Base-by-base conservation (phyloP, 2,888 invertebrate genomes). In the Keiferia lycopersicella region DNA sequence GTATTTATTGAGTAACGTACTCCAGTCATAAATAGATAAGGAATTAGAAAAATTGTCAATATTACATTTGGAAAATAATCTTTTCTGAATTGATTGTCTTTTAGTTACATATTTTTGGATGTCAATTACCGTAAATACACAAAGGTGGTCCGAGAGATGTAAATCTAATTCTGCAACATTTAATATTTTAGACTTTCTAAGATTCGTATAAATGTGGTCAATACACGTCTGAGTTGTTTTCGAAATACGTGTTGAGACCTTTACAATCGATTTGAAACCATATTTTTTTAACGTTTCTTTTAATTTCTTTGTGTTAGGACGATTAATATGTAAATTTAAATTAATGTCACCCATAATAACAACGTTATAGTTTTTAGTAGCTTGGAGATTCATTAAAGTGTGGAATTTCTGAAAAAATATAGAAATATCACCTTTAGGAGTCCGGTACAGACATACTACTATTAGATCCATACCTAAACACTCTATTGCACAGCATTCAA, bases 181-280 rank as follows among this genome's bases (percentile, higher is more conserved):
- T 41, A 41, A 41, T 14, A 41, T 12, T 41, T 41, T 41, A 14
- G 41, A 41, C 3, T 41, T 41, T 14, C 3, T 41, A 41, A 41
- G 12, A 41, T 63, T 63, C 1, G 38, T 50, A 12, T 63, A 63
- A 12, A 34, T 12, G n/a, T 63, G 63, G 20, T 63, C 63, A 1
- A 63, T 18, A n/a, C 30, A 59, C 48, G 63, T 59, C n/a, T 30
- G 18, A 12, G 22, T 18, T 1, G 51, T 60, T 14, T 12, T 14
- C 1, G 60, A 20, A n/a, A 53, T 39, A 11, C 64, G 20, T 1
- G 64, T 64, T 2, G 64, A 59, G 20, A 64, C 51, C n/a, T 51
- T 26, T 16, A 64, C 53, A 39, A 26, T 4, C 22, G 16, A 39
- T 41, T 14, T 60, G 0, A 64, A 18, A n/a, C 20, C 48, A 51